Conservation (phyloP, 2,797 vertebrate species). For the Rhabdophis nuchalis region DNA sequence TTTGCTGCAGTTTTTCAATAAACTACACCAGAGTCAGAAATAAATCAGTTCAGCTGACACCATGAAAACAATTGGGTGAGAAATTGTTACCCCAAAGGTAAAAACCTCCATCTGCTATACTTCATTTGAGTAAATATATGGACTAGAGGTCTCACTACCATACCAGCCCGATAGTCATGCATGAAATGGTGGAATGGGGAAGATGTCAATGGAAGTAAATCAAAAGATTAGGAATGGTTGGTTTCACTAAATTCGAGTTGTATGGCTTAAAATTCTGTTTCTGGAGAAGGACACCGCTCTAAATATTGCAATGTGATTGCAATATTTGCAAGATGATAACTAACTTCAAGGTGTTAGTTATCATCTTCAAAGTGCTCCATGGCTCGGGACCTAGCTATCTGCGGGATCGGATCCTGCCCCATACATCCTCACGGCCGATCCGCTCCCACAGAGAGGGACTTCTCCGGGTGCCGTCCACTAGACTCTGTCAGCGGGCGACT, state of each 20-base stretch:
- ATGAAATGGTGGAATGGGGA: not conserved
- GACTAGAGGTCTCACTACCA: not conserved
- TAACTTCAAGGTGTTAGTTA: too few species aligned
- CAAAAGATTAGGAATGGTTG: not conserved
- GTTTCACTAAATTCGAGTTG: not conserved
- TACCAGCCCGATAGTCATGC: not conserved
- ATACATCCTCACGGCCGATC: too few species aligned
- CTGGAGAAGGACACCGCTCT: not conserved
- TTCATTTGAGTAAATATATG: not conserved
- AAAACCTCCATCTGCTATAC: not conserved
- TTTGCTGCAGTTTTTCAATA: not conserved
- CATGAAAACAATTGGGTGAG: not conserved
- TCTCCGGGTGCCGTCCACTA: too few species aligned
- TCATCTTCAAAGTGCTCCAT: too few species aligned
- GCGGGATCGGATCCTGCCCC: too few species aligned
- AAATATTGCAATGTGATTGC: not conserved
- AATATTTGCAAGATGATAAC: too few species aligned
- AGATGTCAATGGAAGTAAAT: not conserved
- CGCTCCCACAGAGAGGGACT: too few species aligned
- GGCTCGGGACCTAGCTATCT: too few species aligned
- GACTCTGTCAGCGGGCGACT: too few species aligned
- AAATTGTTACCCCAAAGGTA: not conserved
- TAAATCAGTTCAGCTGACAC: not conserved
- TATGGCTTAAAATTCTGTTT: not conserved
- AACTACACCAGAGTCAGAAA: not conserved